Evolutionary conservation across 2,113 vertebrate genomes (phyloP).

Genomic region (Sorex araneus): DNA sequence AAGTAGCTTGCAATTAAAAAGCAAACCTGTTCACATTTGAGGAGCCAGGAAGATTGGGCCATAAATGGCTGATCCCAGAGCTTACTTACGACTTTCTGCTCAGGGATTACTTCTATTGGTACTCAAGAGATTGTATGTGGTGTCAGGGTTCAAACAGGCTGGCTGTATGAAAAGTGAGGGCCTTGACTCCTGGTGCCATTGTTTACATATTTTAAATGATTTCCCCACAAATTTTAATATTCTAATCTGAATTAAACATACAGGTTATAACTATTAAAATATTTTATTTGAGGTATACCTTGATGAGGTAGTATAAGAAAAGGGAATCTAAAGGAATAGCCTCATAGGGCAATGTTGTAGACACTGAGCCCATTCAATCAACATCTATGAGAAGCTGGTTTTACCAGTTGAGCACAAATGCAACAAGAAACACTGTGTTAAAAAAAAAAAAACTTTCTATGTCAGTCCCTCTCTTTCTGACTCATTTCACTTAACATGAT

Average conservation of each 20-base stretch:
- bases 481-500: too few relatives aligned
- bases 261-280: not conserved
- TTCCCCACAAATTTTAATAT: not conserved
- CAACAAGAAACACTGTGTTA: not conserved
- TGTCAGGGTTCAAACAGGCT: too few relatives aligned
- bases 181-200: too few relatives aligned
- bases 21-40: not conserved
- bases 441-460: not conserved
- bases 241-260: not conserved
- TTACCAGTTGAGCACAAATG: not conserved
- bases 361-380: not conserved
- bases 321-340: not conserved
- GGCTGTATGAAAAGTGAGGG: too few relatives aligned
- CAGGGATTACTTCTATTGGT: too few relatives aligned
- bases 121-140: too few relatives aligned
- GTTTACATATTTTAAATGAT: not conserved
- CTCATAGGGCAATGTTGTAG: not conserved
- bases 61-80: too few relatives aligned
- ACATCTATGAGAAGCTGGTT: not conserved
- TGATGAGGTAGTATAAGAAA: not conserved
- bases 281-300: not conserved
- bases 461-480: too few relatives aligned
- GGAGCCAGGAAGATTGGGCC: too few relatives aligned
- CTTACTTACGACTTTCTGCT: too few relatives aligned
- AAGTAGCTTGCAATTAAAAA: not conserved